Evolutionary conservation across 2,113 vertebrate genomes (phyloP), one percentile per base, ranked within the genome.

Genomic region (Castor canadensis): DNA sequence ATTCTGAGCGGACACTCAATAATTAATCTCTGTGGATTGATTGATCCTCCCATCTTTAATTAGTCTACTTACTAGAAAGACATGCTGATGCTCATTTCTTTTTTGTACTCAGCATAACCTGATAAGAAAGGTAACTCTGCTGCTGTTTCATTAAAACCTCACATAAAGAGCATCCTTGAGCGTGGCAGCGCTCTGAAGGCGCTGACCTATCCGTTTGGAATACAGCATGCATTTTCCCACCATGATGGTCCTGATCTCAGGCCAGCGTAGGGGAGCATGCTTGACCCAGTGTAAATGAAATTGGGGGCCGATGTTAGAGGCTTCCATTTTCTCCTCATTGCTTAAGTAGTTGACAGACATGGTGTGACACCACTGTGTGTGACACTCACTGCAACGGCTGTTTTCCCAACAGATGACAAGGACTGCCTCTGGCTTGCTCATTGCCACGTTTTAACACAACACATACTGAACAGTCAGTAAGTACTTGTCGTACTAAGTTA

Each of bases 31-130:
- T 26, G n/a, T 32, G 58, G 91, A 91, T 92, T 91, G 86, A 92
- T 95, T 92, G 96, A 96, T 94, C 82, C 71, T 83, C 89, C 56
- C 56, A 54, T 89, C 91, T 95, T 95, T 93, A 95, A 43, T 95
- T 95, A 91, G 71, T 97, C 69, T 83, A 35, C 88, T 95, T 96
- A 81, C 88, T 73, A 87, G 60, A 95, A 93, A 95, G 92, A 94
- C 69, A 83, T 89, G 94, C 91, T 96, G 94, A 96, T 87, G 49
- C 56, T 91, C 66, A 93, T 95, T 86, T 96, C 93, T 90, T 82
- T 35, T 91, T 88, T 64, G 52, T 83, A 52, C 69, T 95, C 67
- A 94, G 91, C 64, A 91, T 62, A 96, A 91, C 28, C 47, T 81
- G 77, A 60, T 71, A 52, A 94, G 91, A 77, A 93, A 91, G 86